Evolutionary conservation across 2,888 invertebrate species (phyloP).

Genomic region (Caenorhabditis zanzibari): DNA sequence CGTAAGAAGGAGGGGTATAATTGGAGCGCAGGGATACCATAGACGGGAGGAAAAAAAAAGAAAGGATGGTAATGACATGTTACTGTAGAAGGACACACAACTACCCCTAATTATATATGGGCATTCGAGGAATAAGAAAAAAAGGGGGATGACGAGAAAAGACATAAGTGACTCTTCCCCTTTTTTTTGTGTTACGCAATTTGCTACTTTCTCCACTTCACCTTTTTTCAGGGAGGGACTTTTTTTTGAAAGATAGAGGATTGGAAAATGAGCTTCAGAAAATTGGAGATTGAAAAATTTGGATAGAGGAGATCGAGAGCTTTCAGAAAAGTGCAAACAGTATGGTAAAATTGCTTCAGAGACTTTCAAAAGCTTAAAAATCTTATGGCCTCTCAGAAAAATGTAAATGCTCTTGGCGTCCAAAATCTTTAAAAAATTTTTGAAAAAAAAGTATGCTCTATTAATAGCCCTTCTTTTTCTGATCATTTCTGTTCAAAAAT

Average conservation of each 20-base stretch:
- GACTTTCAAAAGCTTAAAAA: too few relatives aligned
- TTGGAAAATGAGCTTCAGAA: too few relatives aligned
- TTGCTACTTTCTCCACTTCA: conserved; percentile 20
- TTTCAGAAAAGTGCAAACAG: too few relatives aligned
- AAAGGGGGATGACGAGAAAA: conserved; percentile 13
- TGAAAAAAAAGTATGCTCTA: too few relatives aligned
- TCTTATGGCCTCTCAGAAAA: too few relatives aligned
- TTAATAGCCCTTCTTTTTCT: too few relatives aligned
- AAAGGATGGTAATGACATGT: conserved; percentile 60
- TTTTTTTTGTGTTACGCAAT: conserved; percentile 34
- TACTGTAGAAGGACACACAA: conserved; percentile 64
- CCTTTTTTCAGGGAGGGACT: neutral
- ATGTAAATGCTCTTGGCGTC: too few relatives aligned
- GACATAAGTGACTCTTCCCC: neutral
- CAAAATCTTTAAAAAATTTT: too few relatives aligned
- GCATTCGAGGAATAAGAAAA: neutral
- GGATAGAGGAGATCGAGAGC: too few relatives aligned
- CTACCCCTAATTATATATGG: conserved; percentile 49
- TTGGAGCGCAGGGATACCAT: conserved; percentile 32
- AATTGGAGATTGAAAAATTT: neutral
- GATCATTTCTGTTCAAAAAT: too few relatives aligned
- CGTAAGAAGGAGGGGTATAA: conserved; percentile 48
- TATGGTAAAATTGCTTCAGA: too few relatives aligned
- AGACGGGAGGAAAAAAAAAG: conserved; percentile 11
- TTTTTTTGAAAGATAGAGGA: too few relatives aligned